Base-by-base conservation (phyloP, 2,797 vertebrate species). In the Sebastiscus tertius region DNA sequence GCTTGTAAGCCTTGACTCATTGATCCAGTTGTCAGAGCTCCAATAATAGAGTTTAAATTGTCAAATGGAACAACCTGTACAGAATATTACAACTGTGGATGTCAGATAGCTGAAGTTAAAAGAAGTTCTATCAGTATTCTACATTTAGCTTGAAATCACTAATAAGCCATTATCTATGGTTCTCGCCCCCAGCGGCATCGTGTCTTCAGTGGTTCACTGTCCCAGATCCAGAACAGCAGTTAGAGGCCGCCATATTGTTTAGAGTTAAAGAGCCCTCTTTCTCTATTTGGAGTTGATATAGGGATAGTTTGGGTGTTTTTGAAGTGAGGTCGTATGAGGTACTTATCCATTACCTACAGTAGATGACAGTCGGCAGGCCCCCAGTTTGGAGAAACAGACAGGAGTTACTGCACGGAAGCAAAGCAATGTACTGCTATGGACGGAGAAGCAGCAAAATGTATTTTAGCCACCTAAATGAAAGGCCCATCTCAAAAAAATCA, bases 181-280 rank as follows among this genome's bases (percentile, higher is more conserved):
- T 77, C 63, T 70, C 20, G 24, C 31, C 72, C 74, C 82, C 80
- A 63, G 72, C 1, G 55, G 77, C 58, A 76, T 76, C 24, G 46
- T 54, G 82, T 76, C 76, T 82, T 88, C 39, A 73, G 77, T 83
- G 86, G 74, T 80, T 89, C 72, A 62, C 39, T 81, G 84, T 87
- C 80, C 82, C 80, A 90, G 86, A 90, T 85, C 82, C 75, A 80
- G 65, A 68, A 26, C 72, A 85, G 42, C 73, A 78, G 18, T 72
- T 20, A 66, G 67, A 82, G 69, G 77, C 56, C 62, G 24, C 8
- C 59, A 16, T 54, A 34, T 77, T 71, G 56, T 71, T 84, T 75
- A 27, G 24, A 55, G 58, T 46, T 39, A 76, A 16, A 58, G 42
- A 75, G 36, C 34, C 36, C 20, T 75, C 34, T 59, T n/a, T 54